Evolutionary conservation across 2,888 invertebrate genomes (phyloP).

Genomic region (Drosophila pseudotakahashii): DNA sequence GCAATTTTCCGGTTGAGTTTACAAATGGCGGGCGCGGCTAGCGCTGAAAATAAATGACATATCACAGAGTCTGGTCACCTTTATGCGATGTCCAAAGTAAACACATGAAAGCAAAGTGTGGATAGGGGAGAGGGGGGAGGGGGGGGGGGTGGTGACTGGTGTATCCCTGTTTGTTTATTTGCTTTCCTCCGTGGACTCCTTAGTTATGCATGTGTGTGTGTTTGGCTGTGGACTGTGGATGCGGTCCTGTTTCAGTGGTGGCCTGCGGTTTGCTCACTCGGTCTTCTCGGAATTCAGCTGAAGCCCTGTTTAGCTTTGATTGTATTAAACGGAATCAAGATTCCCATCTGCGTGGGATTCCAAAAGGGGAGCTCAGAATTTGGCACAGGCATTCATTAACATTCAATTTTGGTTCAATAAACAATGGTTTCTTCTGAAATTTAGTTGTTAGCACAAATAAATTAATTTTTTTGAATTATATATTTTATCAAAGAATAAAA

Average conservation of each 20-base stretch:
- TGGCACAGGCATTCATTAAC: neutral
- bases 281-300: constrained; percentile 3
- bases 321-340: constrained; percentile 9
- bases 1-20: constrained; percentile 78
- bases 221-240: neutral
- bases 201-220: constrained; percentile 20
- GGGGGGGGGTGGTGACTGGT: neutral
- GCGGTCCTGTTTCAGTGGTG: constrained; percentile 21
- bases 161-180: constrained; percentile 17
- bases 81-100: constrained; percentile 60
- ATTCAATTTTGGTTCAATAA: neutral
- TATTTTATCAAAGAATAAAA: too few species aligned
- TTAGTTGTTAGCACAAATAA: too few species aligned
- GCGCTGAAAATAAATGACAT: constrained; percentile 74
- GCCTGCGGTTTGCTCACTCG: constrained; percentile 18
- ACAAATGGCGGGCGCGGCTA: constrained; percentile 61
- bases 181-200: constrained; percentile 12
- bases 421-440: too few species aligned
- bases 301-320: constrained; percentile 19
- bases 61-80: constrained; percentile 75
- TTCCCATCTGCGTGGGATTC: neutral
- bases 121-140: neutral
- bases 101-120: constrained; percentile 34
- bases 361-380: neutral
- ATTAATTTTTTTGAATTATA: too few species aligned